Evolutionary conservation across 2,113 vertebrate species (phyloP).

Genomic region (Catagonus wagneri): DNA sequence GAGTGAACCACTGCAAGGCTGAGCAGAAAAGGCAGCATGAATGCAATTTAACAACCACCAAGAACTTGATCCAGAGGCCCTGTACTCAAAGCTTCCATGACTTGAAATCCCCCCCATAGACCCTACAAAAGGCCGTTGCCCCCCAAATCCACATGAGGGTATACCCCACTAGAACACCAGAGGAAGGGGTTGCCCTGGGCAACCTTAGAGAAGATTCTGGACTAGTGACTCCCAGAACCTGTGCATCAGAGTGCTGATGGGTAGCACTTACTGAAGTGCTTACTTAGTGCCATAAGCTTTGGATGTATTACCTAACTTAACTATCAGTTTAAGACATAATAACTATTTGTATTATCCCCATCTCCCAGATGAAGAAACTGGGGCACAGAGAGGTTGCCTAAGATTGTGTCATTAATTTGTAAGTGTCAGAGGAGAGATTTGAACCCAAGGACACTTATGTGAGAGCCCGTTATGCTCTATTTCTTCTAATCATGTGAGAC

Average conservation of each 20-base stretch:
- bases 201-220: neutral
- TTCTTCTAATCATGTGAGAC: neutral
- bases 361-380: neutral
- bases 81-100: neutral
- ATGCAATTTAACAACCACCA: neutral
- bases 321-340: neutral
- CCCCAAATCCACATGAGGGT: neutral
- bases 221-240: neutral
- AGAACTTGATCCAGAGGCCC: neutral
- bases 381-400: neutral
- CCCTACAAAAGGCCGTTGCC: neutral
- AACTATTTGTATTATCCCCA: neutral
- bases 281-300: neutral
- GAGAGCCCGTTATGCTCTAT: neutral
- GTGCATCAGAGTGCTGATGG: neutral
- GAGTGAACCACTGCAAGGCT: neutral
- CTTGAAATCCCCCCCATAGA: neutral
- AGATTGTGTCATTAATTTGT: neutral
- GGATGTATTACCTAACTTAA: neutral
- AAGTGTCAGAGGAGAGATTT: neutral
- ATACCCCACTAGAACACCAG: neutral
- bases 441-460: neutral
- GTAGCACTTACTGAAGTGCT: neutral
- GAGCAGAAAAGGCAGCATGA: neutral
- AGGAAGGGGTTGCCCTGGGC: neutral